Evolutionary conservation across 2,888 invertebrate genomes (phyloP), one percentile per base, ranked within the genome.

Genomic region (Steinernema carpocapsae): DNA sequence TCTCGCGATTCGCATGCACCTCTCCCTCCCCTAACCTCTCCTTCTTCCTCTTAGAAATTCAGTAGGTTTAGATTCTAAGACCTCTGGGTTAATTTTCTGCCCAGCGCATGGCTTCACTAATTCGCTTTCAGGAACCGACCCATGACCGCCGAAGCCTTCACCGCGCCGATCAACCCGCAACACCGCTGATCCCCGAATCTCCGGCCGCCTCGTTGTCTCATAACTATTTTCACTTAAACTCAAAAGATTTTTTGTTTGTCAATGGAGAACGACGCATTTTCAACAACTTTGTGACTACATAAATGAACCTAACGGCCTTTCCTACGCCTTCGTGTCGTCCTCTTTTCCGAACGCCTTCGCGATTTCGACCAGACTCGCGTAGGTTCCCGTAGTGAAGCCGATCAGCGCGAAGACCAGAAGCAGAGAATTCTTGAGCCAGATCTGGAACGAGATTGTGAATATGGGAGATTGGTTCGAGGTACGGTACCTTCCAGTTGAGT

Each of bases 81-180:
- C n/a, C n/a, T 37, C 37, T 3, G 37, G 37, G 37, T 10, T 6
- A 37, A 3, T 3, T 37, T 37, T 10, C 3, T 6, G 10, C 37
- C 37, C 37, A 37, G 37, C 22, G 71, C 29, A 45, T 71, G 48
- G 45, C 45, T 43, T 45, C 71, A 71, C 12, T 59, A 24, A 22
- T 22, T 37, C 37, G 37, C 3, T 37, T 87, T 76, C 78, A 87
- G 87, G 37, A 87, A 87, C 76, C 83, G 86, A 64, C 87, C 87
- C 32, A 83, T 86, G 85, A 87, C 86, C 29, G 87, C 84, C 59
- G 87, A 87, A 75, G 87, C 87, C 10, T 87, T 85, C 81, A 85
- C 84, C 32, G 87, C 87, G 22, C 87, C 87, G 10, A 85, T 86
- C 77, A 87, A 87, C 71, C 87, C 87, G 37, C 82, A 82, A 37